A percentile compares a stretch with the other conserved stretches of the same genome.
phyloP scores from a whole-genome alignment of 2,113 vertebrate species.

The Spilogale gracilis region DNA sequence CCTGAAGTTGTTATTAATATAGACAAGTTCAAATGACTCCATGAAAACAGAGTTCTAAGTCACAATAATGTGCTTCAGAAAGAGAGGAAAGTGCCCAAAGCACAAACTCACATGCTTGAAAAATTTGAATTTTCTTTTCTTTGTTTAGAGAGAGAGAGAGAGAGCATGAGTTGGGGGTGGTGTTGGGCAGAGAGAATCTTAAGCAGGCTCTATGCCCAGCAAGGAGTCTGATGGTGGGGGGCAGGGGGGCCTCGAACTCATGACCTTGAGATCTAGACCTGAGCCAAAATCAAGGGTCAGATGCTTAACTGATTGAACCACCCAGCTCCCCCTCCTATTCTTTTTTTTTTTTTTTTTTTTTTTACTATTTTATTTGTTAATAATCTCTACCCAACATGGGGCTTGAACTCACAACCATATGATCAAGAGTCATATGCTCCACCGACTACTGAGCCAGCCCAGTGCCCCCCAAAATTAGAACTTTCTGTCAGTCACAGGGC shows the following conservation, averaged over 20 bases:
- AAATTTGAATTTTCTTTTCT: background rate
- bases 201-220: background rate
- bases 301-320: background rate
- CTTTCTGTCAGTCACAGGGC: background rate
- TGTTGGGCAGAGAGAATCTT: background rate
- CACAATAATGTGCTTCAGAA: background rate
- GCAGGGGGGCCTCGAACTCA: background rate
- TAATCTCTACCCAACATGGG: background rate
- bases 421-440: background rate
- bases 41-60: background rate
- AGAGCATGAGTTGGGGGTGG: background rate
- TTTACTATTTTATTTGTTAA: background rate
- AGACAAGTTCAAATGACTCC: background rate
- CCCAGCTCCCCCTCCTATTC: background rate
- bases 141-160: background rate
- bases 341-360: background rate
- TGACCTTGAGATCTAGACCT: background rate
- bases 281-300: background rate
- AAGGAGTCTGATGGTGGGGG: fast-evolving
- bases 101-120: background rate
- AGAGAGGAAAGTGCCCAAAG: background rate
- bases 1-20: background rate
- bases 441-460: background rate
- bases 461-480: background rate
- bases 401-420: background rate